Conservation (phyloP, 1,140 invertebrate species). For the Sitophilus oryzae region DNA sequence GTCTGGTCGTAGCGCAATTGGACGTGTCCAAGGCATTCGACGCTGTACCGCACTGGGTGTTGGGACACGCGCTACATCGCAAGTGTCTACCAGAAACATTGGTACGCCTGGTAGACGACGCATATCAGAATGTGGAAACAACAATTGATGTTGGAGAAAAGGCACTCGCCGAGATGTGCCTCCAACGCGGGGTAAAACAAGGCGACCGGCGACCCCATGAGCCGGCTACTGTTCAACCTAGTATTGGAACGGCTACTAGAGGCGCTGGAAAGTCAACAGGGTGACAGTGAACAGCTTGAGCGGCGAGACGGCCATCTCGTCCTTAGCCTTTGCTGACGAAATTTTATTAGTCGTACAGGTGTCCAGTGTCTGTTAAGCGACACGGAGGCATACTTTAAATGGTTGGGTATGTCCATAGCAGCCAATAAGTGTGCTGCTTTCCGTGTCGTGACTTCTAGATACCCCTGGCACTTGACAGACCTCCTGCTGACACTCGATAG, state of each 20-base stretch:
- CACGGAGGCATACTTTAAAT: conserved; percentile 12
- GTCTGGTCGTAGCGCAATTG: no score
- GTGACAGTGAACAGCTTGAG: no score
- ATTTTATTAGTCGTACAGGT: background rate
- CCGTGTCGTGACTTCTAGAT: conserved; percentile 25
- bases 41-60: no score
- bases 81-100: no score
- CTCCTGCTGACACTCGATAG: conserved; percentile 26
- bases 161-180: conserved; percentile 11
- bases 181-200: conserved; percentile 42
- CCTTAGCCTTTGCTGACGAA: conserved; percentile 7
- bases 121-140: no score
- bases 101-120: no score
- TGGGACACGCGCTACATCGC: no score
- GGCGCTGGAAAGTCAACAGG: no score
- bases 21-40: no score
- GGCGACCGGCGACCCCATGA: conserved; percentile 41
- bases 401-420: conserved; percentile 22
- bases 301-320: background rate
- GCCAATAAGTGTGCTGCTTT: conserved; percentile 31
- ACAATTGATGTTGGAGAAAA: no score
- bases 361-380: conserved; percentile 1
- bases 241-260: no score
- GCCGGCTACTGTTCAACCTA: no score
- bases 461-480: conserved; percentile 29